Base-by-base conservation (phyloP, 2,797 vertebrate species). In the Hypotaenidia okinawae region DNA sequence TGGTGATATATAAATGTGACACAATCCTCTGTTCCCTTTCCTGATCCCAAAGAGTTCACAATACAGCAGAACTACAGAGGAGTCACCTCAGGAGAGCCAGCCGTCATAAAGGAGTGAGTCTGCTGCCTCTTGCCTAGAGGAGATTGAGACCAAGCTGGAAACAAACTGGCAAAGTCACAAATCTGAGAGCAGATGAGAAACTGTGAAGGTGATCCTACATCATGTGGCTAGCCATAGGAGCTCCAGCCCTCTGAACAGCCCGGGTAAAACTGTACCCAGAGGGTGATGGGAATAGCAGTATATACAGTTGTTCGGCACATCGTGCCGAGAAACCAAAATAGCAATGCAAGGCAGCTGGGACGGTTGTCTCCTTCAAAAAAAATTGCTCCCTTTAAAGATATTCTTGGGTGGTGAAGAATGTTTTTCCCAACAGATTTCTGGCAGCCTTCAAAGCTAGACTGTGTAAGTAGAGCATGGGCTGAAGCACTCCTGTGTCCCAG, bases 221-320 rank as follows among this genome's bases (percentile, higher is more conserved):
- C 16, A 11, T 23, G 15, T 51, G 32, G 51, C 43, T 77, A 41
- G 22, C 45, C 70, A 92, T 72, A 41, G 55, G 51, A 78, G 63
- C 58, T 76, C 73, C 75, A 84, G 15, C 9, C 39, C 27, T 89
- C 43, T 41, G 55, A 62, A 57, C 3, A 4, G 54, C 28, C 30
- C 15, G 37, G 33, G 51, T 57, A 75, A 78, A 92, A 75, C 58
- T 57, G 3, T 23, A 57, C 9, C 9, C 39, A 35, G 39, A 61
- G 25, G 25, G 14, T 54, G 37, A 82, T 5, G 1, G 77, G 54
- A 91, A 94, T 84, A 94, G 81, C 77, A 79, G 41, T 70, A 32
- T 8, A 66, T 49, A 80, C 25, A 85, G 76, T 83, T 90, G 94
- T 87, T 90, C 63, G 89, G 81, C 66, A 90, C 87, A 88, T 51